Evolutionary conservation across 1,140 invertebrate species (phyloP).

Genomic region (Anoplophora glabripennis): DNA sequence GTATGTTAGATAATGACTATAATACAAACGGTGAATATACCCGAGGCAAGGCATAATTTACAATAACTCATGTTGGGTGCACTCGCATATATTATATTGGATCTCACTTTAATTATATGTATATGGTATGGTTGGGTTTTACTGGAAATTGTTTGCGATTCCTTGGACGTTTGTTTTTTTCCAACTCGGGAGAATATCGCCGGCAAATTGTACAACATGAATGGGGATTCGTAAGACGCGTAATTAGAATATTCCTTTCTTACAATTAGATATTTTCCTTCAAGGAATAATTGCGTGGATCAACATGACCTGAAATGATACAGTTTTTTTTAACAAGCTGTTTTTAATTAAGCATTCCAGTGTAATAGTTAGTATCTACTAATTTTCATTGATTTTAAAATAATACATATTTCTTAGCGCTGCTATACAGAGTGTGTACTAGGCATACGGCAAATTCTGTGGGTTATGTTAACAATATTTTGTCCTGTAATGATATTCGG

Average conservation of each 20-base stretch:
- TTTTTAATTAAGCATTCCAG: background rate
- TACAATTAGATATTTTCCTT: no score
- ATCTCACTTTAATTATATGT: conserved; percentile 9
- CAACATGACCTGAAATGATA: no score
- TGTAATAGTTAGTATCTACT: background rate
- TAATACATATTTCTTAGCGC: no score
- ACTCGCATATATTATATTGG: conserved; percentile 22
- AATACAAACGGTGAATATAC: conserved; percentile 23
- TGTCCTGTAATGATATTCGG: no score
- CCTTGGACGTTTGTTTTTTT: no score
- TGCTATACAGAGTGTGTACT: no score
- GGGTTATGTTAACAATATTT: no score
- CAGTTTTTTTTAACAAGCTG: no score
- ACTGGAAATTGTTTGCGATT: conserved; percentile 7
- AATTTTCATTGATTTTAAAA: no score
- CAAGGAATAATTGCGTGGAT: no score
- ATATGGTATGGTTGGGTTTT: conserved; percentile 2
- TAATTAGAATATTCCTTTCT: background rate
- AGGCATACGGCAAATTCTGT: no score
- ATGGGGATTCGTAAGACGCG: background rate
- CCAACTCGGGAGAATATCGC: background rate
- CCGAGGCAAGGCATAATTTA: conserved; percentile 22
- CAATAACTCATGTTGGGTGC: conserved; percentile 21
- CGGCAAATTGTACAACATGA: background rate
- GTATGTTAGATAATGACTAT: conserved; percentile 25